Evolutionary conservation across 2,888 invertebrate species (phyloP), one percentile per base, ranked within the genome.

Genomic region (Conchocele bisecta): DNA sequence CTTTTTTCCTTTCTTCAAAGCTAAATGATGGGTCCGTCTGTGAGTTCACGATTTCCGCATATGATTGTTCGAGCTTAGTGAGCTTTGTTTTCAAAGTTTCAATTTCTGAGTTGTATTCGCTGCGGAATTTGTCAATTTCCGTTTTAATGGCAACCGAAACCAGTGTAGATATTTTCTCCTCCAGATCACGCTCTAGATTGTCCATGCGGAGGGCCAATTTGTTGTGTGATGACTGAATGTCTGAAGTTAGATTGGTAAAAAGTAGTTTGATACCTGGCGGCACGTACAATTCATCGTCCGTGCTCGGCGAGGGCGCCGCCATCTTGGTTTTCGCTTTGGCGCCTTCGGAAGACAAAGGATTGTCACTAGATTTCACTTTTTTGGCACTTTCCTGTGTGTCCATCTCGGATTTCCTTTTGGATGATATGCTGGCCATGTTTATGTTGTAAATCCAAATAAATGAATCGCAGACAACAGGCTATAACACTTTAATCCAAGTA

Each of bases 31-130:
- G n/a, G n/a, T n/a, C n/a, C n/a, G n/a, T n/a, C n/a, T n/a, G n/a
- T n/a, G n/a, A n/a, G n/a, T n/a, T n/a, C 17, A 48, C 48, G 28
- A 48, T 28, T n/a, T 48, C 48, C 28, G 48, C 48, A 17, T 48
- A 48, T 7, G 48, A 48, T 20, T 26, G 3, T 48, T 48, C 48
- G 5, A 48, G 48, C 6, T 28, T 11, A 28, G 28, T 28, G 17
- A 48, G 29, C 17, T 48, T 48, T 28, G 28, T 6, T 28, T 26
- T 48, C 48, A 48, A 28, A 29, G 48, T 29, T n/a, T 48, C 28
- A n/a, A 26, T 48, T 31, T 48, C 48, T 28, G 48, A 26, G 22
- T n/a, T 48, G 15, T 48, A 48, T 31, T 48, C 48, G 31, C 29
- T 6, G 3, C 48, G 48, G 17, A 48, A 17, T 6, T 48, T 48